phyloP scores from a whole-genome alignment of 2,888 invertebrate genomes.

The Drosophila peninsularis region DNA sequence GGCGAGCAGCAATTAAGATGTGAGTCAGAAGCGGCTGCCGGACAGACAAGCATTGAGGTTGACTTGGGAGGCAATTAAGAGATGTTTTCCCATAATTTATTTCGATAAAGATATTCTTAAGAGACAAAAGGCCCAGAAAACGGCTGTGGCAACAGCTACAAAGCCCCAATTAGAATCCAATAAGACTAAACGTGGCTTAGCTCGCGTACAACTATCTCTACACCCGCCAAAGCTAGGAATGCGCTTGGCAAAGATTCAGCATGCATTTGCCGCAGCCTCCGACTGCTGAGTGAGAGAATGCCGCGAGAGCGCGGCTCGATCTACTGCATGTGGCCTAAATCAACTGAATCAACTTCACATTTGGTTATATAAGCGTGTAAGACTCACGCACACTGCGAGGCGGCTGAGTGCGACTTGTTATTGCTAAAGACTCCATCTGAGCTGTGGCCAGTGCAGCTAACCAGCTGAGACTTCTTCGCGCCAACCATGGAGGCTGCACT shows the following conservation, averaged over 20 bases:
- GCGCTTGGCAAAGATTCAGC: constrained; percentile 9
- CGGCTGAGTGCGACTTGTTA: constrained; percentile 45
- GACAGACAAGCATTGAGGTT: background rate
- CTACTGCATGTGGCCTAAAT: constrained; percentile 41
- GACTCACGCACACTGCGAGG: constrained; percentile 26
- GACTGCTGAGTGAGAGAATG: constrained; percentile 15
- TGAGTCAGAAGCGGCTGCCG: background rate
- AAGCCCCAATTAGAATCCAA: background rate
- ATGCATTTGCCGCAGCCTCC: constrained; percentile 5
- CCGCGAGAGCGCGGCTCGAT: constrained; percentile 11
- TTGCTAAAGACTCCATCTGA: constrained; percentile 59
- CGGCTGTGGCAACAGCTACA: no score
- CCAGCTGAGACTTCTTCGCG: constrained; percentile 64
- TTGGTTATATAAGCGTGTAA: constrained; percentile 65
- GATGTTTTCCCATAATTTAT: background rate
- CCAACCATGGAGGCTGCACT: constrained; percentile 25
- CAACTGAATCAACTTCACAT: constrained; percentile 54
- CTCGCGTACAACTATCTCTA: background rate
- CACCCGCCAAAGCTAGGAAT: constrained; percentile 2
- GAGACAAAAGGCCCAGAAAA: no score
- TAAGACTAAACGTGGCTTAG: background rate
- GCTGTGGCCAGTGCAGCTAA: constrained; percentile 34
- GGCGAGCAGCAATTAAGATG: background rate
- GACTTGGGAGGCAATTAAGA: background rate
- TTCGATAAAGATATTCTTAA: background rate